These are phyloP conservation scores for Zaprionus capensis DNA, from an alignment of 1,140 invertebrate species.

Conservation along the genomic window DNA sequence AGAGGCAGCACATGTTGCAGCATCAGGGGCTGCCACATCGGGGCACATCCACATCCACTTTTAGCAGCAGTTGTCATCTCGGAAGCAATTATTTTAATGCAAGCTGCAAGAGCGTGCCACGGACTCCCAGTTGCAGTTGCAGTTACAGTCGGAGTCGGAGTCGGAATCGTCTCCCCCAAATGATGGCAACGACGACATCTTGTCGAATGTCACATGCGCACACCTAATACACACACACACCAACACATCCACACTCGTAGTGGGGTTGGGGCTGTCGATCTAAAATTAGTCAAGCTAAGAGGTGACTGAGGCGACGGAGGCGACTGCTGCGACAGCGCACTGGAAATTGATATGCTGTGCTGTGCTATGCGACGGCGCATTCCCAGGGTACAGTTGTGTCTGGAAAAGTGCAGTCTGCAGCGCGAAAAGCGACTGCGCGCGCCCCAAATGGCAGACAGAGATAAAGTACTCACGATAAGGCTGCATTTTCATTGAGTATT, in stretches of 20 bases:
- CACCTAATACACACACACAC: not conserved
- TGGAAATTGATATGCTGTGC: constrained; percentile 47
- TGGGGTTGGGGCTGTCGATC: constrained; percentile 23
- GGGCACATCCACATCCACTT: constrained; percentile 50
- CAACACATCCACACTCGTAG: not conserved
- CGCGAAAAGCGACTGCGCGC: constrained; percentile 12
- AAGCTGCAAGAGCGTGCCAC: constrained; percentile 55
- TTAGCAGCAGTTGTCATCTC: constrained; percentile 78
- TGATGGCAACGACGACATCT: constrained; percentile 32
- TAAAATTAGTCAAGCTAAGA: constrained; percentile 47
- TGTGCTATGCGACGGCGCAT: not conserved
- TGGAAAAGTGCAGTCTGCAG: constrained; percentile 14
- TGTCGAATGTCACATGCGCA: constrained; percentile 48
- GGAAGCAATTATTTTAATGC: constrained; percentile 83
- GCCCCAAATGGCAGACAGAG: not conserved
- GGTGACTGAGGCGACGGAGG: constrained; percentile 33
- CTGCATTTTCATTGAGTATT: not conserved
- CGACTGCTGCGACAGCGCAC: constrained; percentile 8
- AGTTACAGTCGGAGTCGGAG: constrained; percentile 22
- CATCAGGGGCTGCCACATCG: constrained; percentile 24
- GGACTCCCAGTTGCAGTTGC: constrained; percentile 22
- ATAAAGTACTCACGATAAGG: constrained; percentile 2
- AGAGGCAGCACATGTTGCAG: constrained; percentile 62
- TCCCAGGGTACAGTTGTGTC: constrained; percentile 38
- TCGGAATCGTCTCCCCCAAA: not conserved